phyloP scores from a whole-genome alignment of 2,797 vertebrate species.

The Cheirogaleus major region DNA sequence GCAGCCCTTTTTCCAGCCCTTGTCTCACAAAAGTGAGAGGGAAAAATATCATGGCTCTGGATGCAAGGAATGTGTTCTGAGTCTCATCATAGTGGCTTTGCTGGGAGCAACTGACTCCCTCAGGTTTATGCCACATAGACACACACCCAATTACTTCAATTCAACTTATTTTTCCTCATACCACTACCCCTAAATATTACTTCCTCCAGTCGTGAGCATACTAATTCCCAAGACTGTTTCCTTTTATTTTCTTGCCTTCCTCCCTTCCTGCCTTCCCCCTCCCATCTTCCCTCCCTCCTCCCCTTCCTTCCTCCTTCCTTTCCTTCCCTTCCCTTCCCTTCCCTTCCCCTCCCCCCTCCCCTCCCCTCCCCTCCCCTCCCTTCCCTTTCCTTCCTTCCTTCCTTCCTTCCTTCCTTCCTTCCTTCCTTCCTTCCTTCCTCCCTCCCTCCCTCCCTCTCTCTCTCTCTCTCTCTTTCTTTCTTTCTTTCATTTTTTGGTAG shows the following conservation, averaged over 20 bases:
- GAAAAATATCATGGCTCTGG: background rate
- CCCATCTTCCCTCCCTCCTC: fast-evolving
- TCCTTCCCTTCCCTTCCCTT: background rate
- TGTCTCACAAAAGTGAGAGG: background rate
- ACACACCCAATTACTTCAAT: background rate
- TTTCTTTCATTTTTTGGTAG: background rate
- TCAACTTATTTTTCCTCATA: background rate
- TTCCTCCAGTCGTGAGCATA: background rate
- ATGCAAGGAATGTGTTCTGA: background rate
- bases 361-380: background rate
- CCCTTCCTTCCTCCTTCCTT: background rate
- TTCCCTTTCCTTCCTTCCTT: background rate
- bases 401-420: no score
- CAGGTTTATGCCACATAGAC: background rate
- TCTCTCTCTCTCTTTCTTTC: no score
- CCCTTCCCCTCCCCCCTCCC: no score
- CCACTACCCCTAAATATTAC: background rate
- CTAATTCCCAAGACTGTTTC: background rate
- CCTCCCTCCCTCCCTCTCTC: background rate
- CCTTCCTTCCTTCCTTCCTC: background rate
- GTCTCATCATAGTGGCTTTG: background rate
- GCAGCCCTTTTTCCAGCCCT: background rate
- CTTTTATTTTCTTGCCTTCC: background rate
- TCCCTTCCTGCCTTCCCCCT: background rate
- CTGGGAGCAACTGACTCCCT: background rate